Evolutionary conservation across 2,113 vertebrate species (phyloP), one percentile per base, ranked within the genome.

Genomic region (Boleophthalmus pectinirostris): DNA sequence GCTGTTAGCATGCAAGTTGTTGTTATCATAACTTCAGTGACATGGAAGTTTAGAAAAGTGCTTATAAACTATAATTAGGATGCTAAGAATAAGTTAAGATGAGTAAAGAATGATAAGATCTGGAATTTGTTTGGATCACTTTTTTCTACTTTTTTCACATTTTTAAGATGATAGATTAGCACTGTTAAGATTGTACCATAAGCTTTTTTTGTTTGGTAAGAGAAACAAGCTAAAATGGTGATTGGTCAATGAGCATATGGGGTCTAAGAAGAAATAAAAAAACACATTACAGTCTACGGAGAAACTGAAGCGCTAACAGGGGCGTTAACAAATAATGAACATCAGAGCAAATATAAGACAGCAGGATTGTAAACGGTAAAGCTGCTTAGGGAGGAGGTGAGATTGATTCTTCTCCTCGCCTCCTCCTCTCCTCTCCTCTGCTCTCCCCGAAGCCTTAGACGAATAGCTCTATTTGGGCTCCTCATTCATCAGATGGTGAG

Each of bases 391-490:
- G 77, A 83, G 81, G 78, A 81, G 67, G 67, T 15, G 86, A 92
- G 89, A 94, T 94, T 89, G 90, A 94, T 95, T 92, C 87, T 78
- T 33, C 85, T 90, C 87, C 79, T 33, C 85, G 90, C 79, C 70
- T 86, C 86, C 79, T 83, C 70, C 20, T 79, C 74, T 72, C 66
- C 69, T 69, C 61, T 58, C 24, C 33, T 45, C 73, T 43, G 72
- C 45, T 81, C 79, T 83, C 89, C 88, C 89, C 70, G 49, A 85
- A 87, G 82, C 73, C 84, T 82, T 60, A 86, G 85, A 92, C 90
- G 90, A 92, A 92, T 92, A 87, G 86, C 86, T 84, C 78, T 66
- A 64, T 87, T 78, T 87, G 83, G 85, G 74, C 82, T 77, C 82
- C 85, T 86, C 89, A 70, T 89, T 87, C 85, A 86, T 82, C 82